These are phyloP conservation scores for Phoenoteleia sp. DNA, from an alignment of 2,888 invertebrate species.

Conservation along the genomic window DNA sequence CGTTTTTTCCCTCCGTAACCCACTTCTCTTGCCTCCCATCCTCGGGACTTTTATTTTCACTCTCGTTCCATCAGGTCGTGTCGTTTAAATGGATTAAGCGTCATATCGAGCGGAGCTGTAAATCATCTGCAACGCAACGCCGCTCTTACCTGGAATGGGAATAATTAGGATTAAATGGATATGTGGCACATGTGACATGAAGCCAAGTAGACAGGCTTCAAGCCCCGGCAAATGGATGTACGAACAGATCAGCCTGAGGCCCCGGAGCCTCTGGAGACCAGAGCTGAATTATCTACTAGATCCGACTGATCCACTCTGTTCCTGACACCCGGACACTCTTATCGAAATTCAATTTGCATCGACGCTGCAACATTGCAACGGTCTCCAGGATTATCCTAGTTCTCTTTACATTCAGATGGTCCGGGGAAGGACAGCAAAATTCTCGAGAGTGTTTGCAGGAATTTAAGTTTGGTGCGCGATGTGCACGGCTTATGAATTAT, in stretches of 20 bases:
- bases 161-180: conserved; percentile 77
- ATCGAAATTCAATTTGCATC: conserved; percentile 75
- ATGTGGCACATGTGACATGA: conserved; percentile 76
- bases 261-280: conserved; percentile 68
- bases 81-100: conserved; percentile 36
- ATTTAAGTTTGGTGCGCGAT: too few relatives aligned
- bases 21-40: too few relatives aligned
- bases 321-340: conserved; percentile 73
- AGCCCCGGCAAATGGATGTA: conserved; percentile 72
- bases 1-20: background rate
- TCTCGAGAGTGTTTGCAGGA: too few relatives aligned
- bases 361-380: background rate
- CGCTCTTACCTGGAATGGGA: conserved; percentile 49
- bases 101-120: conserved; percentile 18
- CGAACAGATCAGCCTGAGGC: conserved; percentile 75
- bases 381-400: background rate
- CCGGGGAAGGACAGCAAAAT: background rate
- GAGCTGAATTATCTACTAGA: conserved; percentile 76
- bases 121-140: conserved; percentile 16
- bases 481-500: too few relatives aligned
- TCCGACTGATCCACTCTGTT: conserved; percentile 73
- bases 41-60: conserved; percentile 18
- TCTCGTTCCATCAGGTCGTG: too few relatives aligned
- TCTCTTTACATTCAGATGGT: background rate
- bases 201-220: conserved; percentile 73